Evolutionary conservation across 2,797 vertebrate species (phyloP).

Genomic region (Onychomys arenicola): DNA sequence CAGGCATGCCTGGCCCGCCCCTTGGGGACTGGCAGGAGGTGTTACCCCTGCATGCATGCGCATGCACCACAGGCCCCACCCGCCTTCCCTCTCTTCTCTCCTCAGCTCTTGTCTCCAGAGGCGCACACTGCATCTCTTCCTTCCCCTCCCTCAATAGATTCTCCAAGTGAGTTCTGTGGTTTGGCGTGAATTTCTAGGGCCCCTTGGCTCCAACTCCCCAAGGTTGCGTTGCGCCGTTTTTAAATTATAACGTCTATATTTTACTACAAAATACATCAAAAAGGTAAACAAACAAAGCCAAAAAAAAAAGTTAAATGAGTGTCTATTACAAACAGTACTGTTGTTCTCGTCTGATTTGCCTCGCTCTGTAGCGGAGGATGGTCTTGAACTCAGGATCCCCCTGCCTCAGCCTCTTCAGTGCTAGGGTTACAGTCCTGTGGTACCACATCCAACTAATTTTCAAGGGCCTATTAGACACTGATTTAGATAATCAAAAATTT

Average conservation of each 20-base stretch:
- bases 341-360: not conserved
- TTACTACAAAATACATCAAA: constrained; percentile 30
- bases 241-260: not conserved
- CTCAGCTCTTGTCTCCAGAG: too few species aligned
- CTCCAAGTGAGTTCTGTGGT: too few species aligned
- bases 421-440: not conserved
- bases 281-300: constrained; percentile 6
- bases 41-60: too few species aligned
- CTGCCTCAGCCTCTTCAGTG: not conserved
- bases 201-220: too few species aligned
- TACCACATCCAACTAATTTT: not conserved
- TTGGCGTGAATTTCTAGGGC: too few species aligned
- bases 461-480: not conserved
- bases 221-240: too few species aligned
- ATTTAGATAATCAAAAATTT: not conserved
- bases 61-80: too few species aligned
- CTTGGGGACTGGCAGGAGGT: too few species aligned
- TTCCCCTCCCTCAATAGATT: too few species aligned
- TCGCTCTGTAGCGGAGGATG: not conserved
- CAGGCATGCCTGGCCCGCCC: too few species aligned
- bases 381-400: not conserved
- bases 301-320: not conserved
- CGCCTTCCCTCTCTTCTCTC: too few species aligned
- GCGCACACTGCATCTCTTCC: too few species aligned
- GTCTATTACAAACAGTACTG: not conserved